Conservation (phyloP, 2,797 vertebrate species). For the Sebastes flavidus region DNA sequence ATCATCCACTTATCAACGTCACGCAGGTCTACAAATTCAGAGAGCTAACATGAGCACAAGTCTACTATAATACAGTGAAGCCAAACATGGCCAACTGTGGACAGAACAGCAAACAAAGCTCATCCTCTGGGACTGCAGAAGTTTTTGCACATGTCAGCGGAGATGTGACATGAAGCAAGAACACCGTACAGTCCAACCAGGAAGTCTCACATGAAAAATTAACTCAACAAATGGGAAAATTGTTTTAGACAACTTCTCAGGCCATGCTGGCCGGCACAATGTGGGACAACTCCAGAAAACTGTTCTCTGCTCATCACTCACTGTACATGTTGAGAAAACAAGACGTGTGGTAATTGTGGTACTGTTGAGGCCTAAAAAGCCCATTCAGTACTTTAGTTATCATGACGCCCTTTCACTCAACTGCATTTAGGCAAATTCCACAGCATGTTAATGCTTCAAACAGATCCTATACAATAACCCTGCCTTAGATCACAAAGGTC, state of each 20-base stretch:
- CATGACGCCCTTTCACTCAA: background rate
- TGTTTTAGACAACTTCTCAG: slow-evolving; percentile 61
- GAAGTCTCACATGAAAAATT: slow-evolving; percentile 51
- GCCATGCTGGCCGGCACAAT: background rate
- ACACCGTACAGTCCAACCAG: background rate
- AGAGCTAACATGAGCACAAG: background rate
- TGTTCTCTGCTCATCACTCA: background rate
- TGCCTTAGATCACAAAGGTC: slow-evolving; percentile 34
- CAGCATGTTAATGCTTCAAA: background rate
- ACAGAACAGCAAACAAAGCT: slow-evolving; percentile 1
- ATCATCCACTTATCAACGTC: background rate
- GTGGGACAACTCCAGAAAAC: background rate
- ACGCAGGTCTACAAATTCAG: background rate
- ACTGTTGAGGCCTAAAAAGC: background rate
- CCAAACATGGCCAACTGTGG: background rate
- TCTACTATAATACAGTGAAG: background rate
- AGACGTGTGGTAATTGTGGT: background rate
- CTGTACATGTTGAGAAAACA: background rate
- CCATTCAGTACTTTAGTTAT: background rate
- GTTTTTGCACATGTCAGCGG: slow-evolving; percentile 34
- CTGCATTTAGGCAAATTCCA: background rate
- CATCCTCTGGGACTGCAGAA: slow-evolving; percentile 2
- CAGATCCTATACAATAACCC: slow-evolving; percentile 20
- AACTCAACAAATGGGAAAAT: slow-evolving; percentile 62
- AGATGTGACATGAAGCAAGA: slow-evolving; percentile 10